Evolutionary conservation across 2,888 invertebrate genomes (phyloP).

Genomic region (Cosmia pyralina): DNA sequence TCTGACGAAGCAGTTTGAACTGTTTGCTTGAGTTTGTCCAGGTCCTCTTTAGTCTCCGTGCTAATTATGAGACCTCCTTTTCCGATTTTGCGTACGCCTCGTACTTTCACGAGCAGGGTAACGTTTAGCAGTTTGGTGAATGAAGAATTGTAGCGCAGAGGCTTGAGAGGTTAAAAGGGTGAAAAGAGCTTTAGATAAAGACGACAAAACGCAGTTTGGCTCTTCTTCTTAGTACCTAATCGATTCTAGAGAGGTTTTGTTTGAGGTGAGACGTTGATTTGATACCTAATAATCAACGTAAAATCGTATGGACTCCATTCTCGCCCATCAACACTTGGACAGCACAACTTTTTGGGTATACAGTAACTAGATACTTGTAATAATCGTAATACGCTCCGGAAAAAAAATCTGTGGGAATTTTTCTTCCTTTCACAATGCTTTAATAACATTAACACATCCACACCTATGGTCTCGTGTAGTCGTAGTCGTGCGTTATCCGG

Average conservation of each 20-base stretch:
- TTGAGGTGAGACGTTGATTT: not conserved
- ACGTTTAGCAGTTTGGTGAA: constrained; percentile 10
- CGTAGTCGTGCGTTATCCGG: not conserved
- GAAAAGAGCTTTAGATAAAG: not conserved
- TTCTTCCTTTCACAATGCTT: no score
- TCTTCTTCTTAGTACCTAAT: not conserved
- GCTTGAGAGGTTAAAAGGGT: not conserved
- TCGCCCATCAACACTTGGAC: not conserved
- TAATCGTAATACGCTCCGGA: no score
- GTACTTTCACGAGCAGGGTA: constrained; percentile 15
- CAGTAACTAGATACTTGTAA: not conserved
- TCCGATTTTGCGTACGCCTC: no score
- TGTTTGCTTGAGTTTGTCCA: no score
- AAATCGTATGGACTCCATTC: not conserved
- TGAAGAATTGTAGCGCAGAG: constrained; percentile 18
- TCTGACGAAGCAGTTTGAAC: no score
- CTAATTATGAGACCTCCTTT: no score
- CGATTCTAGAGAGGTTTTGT: not conserved
- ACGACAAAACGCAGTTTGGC: not conserved
- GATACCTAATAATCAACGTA: not conserved
- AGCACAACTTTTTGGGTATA: not conserved
- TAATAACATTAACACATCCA: not conserved
- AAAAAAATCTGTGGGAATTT: no score
- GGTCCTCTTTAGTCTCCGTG: no score
- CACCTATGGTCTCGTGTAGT: not conserved